A percentile compares a stretch with the other conserved stretches of the same genome.
These are phyloP conservation scores for Rhinophrynus dorsalis DNA, from an alignment of 2,797 vertebrate species.

Conservation along the genomic window DNA sequence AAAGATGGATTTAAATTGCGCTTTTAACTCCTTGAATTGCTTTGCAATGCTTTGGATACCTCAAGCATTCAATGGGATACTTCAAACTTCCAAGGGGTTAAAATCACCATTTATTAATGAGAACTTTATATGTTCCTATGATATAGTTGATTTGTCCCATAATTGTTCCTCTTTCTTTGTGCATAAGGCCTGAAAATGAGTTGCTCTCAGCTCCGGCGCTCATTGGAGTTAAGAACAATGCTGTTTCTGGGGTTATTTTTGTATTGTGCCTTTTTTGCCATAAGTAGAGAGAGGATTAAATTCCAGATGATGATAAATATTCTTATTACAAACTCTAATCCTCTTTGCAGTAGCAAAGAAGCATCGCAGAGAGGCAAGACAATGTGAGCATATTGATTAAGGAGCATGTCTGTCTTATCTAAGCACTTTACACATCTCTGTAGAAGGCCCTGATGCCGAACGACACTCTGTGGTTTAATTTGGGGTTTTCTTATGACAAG, in stretches of 20 bases:
- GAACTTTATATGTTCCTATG: too few species aligned
- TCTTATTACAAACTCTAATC: constrained; percentile 60
- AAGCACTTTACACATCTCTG: constrained; percentile 52
- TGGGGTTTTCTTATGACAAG: constrained; percentile 43
- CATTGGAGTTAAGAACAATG: too few species aligned
- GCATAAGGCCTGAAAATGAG: too few species aligned
- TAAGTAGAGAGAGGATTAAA: constrained; percentile 60
- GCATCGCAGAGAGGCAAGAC: constrained; percentile 32
- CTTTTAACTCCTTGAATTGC: too few species aligned
- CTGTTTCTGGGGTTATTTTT: constrained; percentile 20
- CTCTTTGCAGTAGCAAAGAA: constrained; percentile 61
- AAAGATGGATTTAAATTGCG: too few species aligned
- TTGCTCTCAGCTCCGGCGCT: too few species aligned
- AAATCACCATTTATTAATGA: too few species aligned
- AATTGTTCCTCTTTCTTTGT: too few species aligned
- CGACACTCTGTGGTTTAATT: constrained; percentile 54
- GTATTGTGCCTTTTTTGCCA: constrained; percentile 31
- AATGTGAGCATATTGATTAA: constrained; percentile 73
- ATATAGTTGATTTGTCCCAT: too few species aligned
- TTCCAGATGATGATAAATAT: constrained; percentile 59
- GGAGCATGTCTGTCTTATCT: constrained; percentile 61
- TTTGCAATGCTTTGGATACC: too few species aligned
- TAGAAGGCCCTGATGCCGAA: constrained; percentile 51
- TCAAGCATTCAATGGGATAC: too few species aligned
- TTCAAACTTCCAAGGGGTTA: too few species aligned